Conservation (phyloP, 2,113 vertebrate species). For the Symphodus melops region DNA sequence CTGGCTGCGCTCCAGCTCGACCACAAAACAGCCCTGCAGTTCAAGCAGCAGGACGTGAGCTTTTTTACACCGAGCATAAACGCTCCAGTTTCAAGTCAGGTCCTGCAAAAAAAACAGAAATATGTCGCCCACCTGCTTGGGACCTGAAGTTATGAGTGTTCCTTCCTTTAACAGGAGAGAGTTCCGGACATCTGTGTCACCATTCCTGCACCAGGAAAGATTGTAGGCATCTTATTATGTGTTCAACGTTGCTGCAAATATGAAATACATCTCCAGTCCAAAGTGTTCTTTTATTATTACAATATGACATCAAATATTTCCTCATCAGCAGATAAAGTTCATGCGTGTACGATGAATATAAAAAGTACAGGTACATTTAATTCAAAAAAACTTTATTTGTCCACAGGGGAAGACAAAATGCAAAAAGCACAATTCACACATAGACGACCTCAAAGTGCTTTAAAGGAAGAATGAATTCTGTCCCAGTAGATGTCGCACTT, state of each 20-base stretch:
- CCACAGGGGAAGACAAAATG: too few species aligned
- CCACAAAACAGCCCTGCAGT: slow-evolving; percentile 88
- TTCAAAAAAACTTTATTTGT: too few species aligned
- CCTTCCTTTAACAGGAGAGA: slow-evolving; percentile 79
- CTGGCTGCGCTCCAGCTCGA: slow-evolving; percentile 93
- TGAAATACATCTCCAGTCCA: background rate
- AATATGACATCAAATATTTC: too few species aligned
- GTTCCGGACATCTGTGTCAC: slow-evolving; percentile 84
- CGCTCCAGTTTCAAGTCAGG: background rate
- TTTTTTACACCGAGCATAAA: background rate
- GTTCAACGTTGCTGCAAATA: too few species aligned
- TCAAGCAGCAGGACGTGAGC: slow-evolving; percentile 3
- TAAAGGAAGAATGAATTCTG: too few species aligned
- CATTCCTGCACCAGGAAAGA: slow-evolving; percentile 73
- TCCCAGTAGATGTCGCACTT: too few species aligned
- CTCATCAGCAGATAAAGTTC: too few species aligned
- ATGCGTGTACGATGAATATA: background rate
- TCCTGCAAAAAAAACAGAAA: background rate
- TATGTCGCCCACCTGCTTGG: slow-evolving; percentile 79
- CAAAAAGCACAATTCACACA: too few species aligned
- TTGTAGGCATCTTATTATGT: slow-evolving; percentile 4
- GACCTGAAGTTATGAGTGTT: slow-evolving; percentile 68
- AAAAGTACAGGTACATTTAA: too few species aligned
- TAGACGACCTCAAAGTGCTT: too few species aligned
- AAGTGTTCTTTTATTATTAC: too few species aligned